phyloP scores from a whole-genome alignment of 1,140 invertebrate genomes.

The Drosophila ironensis region DNA sequence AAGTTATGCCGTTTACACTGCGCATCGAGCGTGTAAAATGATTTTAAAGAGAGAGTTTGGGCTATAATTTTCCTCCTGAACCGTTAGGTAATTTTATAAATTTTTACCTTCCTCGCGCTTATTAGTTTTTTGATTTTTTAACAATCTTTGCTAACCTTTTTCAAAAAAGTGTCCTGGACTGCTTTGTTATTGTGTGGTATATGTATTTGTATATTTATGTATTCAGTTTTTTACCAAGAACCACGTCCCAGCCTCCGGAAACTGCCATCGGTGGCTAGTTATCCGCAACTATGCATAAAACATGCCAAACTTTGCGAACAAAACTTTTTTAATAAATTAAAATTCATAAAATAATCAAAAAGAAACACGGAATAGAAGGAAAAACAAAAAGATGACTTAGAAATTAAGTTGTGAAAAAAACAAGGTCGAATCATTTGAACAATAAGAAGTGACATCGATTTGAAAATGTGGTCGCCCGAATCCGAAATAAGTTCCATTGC shows the following conservation, averaged over 20 bases:
- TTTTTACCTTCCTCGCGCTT: too few relatives aligned
- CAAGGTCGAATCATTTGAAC: neutral
- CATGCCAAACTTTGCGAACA: conserved; percentile 51
- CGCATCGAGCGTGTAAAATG: neutral
- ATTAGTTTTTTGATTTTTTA: conserved; percentile 5
- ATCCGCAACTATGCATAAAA: conserved; percentile 58
- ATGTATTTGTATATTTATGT: neutral
- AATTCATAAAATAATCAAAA: conserved; percentile 33
- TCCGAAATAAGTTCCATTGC: conserved; percentile 83
- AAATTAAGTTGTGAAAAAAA: conserved; percentile 24
- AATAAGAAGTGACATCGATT: conserved; percentile 18
- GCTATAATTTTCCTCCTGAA: neutral
- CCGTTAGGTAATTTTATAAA: too few relatives aligned
- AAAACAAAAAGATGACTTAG: conserved; percentile 45
- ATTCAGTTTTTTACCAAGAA: conserved; percentile 28
- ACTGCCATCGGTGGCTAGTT: conserved; percentile 30
- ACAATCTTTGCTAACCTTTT: conserved; percentile 47
- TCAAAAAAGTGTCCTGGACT: too few relatives aligned
- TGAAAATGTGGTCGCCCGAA: conserved; percentile 81
- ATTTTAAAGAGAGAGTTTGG: neutral
- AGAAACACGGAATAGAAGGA: conserved; percentile 15
- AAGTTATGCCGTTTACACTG: conserved; percentile 6
- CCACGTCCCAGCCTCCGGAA: neutral
- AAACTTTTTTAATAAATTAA: conserved; percentile 69
- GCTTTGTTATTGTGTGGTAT: too few relatives aligned